Evolutionary conservation across 2,888 invertebrate genomes (phyloP).

Genomic region (Scrobipalpa atriplicella): DNA sequence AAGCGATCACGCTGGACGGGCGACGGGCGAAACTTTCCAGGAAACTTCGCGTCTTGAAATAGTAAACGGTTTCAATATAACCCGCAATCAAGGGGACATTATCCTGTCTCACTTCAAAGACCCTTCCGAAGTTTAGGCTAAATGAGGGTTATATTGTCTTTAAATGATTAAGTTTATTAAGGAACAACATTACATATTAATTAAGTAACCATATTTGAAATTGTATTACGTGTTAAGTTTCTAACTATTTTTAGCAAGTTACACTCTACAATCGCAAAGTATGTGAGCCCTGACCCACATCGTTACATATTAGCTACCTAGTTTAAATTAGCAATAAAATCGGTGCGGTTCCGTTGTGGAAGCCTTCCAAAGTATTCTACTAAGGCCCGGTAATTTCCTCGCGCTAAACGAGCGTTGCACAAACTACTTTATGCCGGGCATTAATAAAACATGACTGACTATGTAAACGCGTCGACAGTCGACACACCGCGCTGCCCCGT

Average conservation of each 20-base stretch:
- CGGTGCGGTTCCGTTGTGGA: slow-evolving; percentile 43
- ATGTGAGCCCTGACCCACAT: slow-evolving; percentile 1
- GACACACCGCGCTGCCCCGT: slow-evolving; percentile 37
- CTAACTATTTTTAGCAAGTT: neutral
- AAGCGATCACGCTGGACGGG: slow-evolving; percentile 39
- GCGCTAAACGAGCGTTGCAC: slow-evolving; percentile 58
- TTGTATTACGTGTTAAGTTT: neutral
- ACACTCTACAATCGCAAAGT: neutral
- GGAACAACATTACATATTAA: neutral
- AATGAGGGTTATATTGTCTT: slow-evolving; percentile 7
- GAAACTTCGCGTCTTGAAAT: slow-evolving; percentile 44
- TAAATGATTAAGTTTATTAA: neutral
- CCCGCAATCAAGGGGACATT: neutral
- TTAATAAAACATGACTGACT: slow-evolving; percentile 72
- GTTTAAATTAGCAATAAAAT: slow-evolving; percentile 24
- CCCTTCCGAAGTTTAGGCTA: neutral
- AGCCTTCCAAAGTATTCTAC: slow-evolving; percentile 54
- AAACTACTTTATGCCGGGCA: slow-evolving; percentile 65
- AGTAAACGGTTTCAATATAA: slow-evolving; percentile 33
- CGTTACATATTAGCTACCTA: slow-evolving; percentile 16
- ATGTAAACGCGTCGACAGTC: slow-evolving; percentile 50
- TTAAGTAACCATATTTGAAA: neutral
- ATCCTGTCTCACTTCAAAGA: neutral
- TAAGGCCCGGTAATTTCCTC: slow-evolving; percentile 56
- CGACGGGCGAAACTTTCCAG: slow-evolving; percentile 38